These are phyloP conservation scores for Diabrotica undecimpunctata DNA, from an alignment of 1,140 invertebrate species.

Conservation along the genomic window DNA sequence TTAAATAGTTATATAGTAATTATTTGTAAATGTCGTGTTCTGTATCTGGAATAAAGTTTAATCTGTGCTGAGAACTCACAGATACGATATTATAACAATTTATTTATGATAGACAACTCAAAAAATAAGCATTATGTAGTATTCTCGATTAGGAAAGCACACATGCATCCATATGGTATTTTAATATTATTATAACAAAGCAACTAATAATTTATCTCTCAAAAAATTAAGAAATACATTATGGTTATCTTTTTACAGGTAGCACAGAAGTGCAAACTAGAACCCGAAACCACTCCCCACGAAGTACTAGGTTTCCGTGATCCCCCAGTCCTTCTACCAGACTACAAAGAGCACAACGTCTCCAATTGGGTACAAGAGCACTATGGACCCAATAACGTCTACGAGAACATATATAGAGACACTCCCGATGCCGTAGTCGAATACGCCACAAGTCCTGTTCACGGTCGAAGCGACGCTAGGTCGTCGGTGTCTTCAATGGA, in stretches of 20 bases:
- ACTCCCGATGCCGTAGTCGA: constrained; percentile 47
- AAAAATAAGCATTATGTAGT: too few species aligned
- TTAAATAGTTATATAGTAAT: too few species aligned
- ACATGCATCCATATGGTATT: too few species aligned
- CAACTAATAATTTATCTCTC: too few species aligned
- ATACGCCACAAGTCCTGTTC: constrained; percentile 49
- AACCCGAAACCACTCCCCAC: constrained; percentile 79
- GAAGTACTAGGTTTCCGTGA: constrained; percentile 87
- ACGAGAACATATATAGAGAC: constrained; percentile 58
- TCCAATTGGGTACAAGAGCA: constrained; percentile 89
- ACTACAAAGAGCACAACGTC: constrained; percentile 78
- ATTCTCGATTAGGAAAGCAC: too few species aligned
- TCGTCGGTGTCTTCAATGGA: constrained; percentile 11
- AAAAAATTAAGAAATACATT: too few species aligned
- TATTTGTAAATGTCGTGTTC: too few species aligned
- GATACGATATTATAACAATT: too few species aligned
- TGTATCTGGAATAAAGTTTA: too few species aligned
- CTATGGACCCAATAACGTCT: constrained; percentile 65
- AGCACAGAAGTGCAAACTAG: constrained; percentile 84
- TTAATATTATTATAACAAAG: too few species aligned
- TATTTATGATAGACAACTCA: too few species aligned
- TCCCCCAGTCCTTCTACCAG: constrained; percentile 60
- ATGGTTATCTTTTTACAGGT: constrained; percentile 55
- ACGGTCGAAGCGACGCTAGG: constrained; percentile 27
- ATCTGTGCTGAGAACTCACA: too few species aligned